Base-by-base conservation (phyloP, 2,888 invertebrate genomes). In the Tenodera sinensis region DNA sequence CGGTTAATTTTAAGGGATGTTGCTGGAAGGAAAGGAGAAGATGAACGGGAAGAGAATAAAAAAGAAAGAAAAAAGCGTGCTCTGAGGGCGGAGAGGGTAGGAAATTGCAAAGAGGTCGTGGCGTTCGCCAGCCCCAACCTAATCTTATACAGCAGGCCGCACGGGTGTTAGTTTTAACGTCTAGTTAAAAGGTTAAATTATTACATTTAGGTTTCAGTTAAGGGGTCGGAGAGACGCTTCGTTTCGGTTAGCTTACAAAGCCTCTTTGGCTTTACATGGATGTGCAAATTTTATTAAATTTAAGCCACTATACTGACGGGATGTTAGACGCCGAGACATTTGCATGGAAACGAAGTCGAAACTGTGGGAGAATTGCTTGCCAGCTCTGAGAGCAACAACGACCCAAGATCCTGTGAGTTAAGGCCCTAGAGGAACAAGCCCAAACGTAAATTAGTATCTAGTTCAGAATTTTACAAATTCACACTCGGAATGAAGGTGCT, bases 241-340 rank as follows among this genome's bases (percentile, higher is more conserved):
- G 54, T 71, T 71, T 71, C 54, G 54, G 54, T 87, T 87, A 87
- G 82, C 82, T 87, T 42, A 87, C 87, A 87, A 87, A 87, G 87
- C 87, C 54, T 20, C 87, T 87, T 87, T 87, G 83, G 83, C 87
- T 87, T 87, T 83, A 87, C 88, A 89, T 89, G 88, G 89, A 90
- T 90, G 90, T 90, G 90, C 90, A 90, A 90, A 90, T 90, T 90
- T 90, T 89, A 90, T 90, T 88, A 90, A 90, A 89, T 90, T 89
- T 89, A 89, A 84, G 87, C 85, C 28, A 85, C 85, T 83, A 54
- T 71, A 28, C 54, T 81, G 81, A 83, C 34, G 87, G 87, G 87
- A 82, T 87, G 83, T 27, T 34, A 83, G 83, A 83, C 82, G 82
- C 14, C 30, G 87, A 87, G 87, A 84, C 89, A 90, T 90, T 90